Percentiles rank a stretch among this genome's conserved stretches.
These are phyloP conservation scores for Ectropis crepuscularia DNA, from an alignment of 2,888 invertebrate species.

Conservation along the genomic window DNA sequence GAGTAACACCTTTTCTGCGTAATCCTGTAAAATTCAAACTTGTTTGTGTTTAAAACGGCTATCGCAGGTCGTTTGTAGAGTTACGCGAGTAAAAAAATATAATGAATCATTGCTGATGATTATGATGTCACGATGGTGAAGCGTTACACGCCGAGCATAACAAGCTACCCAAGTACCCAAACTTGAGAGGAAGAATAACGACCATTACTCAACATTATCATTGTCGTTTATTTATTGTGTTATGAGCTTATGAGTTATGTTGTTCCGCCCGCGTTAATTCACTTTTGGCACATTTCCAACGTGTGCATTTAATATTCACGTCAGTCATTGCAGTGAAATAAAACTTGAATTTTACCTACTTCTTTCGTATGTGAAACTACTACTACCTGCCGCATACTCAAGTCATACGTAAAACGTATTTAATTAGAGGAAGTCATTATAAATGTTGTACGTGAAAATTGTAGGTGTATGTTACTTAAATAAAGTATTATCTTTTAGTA, in stretches of 20 bases:
- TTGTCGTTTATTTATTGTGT: neutral
- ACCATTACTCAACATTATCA: constrained; percentile 5
- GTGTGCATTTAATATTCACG: constrained; percentile 13
- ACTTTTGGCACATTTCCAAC: constrained; percentile 11
- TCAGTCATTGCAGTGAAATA: constrained; percentile 21
- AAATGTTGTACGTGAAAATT: constrained; percentile 10
- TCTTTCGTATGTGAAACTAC: constrained; percentile 19
- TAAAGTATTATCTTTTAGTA: neutral
- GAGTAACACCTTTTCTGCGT: no score
- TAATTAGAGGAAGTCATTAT: constrained; percentile 26
- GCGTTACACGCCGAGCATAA: constrained; percentile 45
- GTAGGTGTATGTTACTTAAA: neutral
- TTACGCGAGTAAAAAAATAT: constrained; percentile 46
- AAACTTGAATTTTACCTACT: constrained; percentile 23
- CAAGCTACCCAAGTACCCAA: constrained; percentile 27
- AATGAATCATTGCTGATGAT: constrained; percentile 66
- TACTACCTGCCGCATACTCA: constrained; percentile 31
- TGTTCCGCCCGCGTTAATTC: constrained; percentile 1
- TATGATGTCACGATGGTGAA: constrained; percentile 56
- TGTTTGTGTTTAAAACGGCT: constrained; percentile 33
- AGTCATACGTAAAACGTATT: constrained; percentile 17
- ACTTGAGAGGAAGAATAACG: neutral
- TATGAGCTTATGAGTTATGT: neutral
- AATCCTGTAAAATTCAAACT: neutral
- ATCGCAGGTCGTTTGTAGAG: constrained; percentile 31